Percentiles rank a stretch among this genome's conserved stretches.
phyloP scores from a whole-genome alignment of 1,140 invertebrate species.

The Thaumetopoea pityocampa region DNA sequence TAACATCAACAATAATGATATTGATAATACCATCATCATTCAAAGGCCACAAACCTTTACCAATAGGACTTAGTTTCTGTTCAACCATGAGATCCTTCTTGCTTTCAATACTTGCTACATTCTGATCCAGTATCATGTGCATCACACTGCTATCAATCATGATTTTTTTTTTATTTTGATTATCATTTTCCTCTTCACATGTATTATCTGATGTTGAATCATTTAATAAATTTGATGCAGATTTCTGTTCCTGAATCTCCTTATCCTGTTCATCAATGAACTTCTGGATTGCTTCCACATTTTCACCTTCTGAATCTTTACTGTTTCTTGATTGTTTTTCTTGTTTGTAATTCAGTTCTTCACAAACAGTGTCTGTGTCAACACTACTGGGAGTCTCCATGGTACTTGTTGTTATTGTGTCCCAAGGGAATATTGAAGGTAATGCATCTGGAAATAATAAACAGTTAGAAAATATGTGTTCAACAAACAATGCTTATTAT shows the following conservation, averaged over 20 bases:
- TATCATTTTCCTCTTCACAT: slow-evolving; percentile 1
- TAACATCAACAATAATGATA: no score
- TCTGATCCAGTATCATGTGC: slow-evolving; percentile 47
- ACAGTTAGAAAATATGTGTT: not conserved
- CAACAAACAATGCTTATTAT: not conserved
- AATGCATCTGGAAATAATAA: slow-evolving; percentile 46
- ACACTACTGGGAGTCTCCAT: no score
- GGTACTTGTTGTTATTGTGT: slow-evolving; percentile 6
- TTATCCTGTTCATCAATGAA: slow-evolving; percentile 53
- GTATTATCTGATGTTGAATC: slow-evolving; percentile 1
- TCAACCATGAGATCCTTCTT: slow-evolving; percentile 33
- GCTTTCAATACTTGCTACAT: slow-evolving; percentile 32
- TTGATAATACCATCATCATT: no score
- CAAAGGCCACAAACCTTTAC: slow-evolving; percentile 33
- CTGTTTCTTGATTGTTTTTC: slow-evolving; percentile 22
- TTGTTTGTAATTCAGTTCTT: no score
- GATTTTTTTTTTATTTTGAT: slow-evolving; percentile 15
- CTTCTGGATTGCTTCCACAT: slow-evolving; percentile 53
- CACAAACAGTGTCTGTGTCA: no score
- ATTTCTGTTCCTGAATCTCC: slow-evolving; percentile 21
- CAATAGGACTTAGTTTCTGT: slow-evolving; percentile 19
- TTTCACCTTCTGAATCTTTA: slow-evolving; percentile 48
- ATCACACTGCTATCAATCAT: slow-evolving; percentile 35
- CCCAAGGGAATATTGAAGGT: slow-evolving; percentile 61
- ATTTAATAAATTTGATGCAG: not conserved